phyloP scores from a whole-genome alignment of 64 coral and sea anemone species.

The Hydrozoanthus tunicans region DNA sequence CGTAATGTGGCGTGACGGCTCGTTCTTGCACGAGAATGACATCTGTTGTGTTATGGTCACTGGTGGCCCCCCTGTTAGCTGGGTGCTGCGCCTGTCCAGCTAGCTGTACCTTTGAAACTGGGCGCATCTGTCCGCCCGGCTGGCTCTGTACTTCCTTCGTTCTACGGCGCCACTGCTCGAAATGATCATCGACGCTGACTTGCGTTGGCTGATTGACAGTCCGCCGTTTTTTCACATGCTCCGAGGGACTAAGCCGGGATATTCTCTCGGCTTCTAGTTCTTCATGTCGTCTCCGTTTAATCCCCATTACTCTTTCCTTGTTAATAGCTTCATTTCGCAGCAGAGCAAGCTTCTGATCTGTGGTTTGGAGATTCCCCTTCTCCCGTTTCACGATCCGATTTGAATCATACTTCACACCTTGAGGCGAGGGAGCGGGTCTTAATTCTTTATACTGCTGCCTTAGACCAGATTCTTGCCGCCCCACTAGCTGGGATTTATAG shows the following conservation, averaged over 20 bases:
- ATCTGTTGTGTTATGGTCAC: conserved; percentile 4
- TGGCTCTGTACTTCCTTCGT: not conserved
- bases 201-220: conserved; percentile 37
- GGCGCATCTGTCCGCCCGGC: not conserved
- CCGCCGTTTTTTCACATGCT: conserved; percentile 39
- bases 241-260: conserved; percentile 29
- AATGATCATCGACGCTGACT: conserved; percentile 51
- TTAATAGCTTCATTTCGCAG: not conserved
- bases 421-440: not conserved
- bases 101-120: not conserved
- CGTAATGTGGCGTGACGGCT: conserved; percentile 33
- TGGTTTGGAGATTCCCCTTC: not conserved
- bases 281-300: conserved; percentile 29
- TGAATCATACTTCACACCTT: not conserved
- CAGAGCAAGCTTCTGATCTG: not conserved
- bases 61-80: conserved; percentile 5
- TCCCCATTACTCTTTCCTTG: not conserved
- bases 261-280: conserved; percentile 3
- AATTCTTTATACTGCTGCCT: conserved; percentile 1
- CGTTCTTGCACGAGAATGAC: conserved; percentile 14
- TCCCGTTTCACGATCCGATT: not conserved
- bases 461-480: not conserved
- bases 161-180: conserved; percentile 48
- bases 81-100: not conserved
- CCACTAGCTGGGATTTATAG: conserved; percentile 2